Conservation (phyloP, 2,888 invertebrate genomes). For the Hydrotaea diabolus region DNA sequence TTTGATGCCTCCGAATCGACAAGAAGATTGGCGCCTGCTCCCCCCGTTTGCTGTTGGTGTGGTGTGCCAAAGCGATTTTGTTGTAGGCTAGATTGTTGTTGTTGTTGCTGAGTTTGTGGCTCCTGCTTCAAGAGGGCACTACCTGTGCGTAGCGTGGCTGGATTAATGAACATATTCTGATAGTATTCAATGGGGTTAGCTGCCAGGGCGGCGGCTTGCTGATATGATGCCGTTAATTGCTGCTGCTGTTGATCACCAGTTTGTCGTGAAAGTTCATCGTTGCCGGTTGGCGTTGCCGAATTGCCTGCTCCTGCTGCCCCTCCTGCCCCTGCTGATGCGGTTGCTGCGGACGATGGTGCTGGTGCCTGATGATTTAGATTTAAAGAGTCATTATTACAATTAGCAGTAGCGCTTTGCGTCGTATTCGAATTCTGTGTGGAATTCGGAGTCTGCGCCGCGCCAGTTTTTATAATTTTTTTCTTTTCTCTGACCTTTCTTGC, state of each 20-base stretch:
- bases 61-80: slow-evolving; percentile 69
- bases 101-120: slow-evolving; percentile 71
- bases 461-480: slow-evolving; percentile 78
- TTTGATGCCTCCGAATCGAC: slow-evolving; percentile 75
- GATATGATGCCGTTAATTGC: slow-evolving; percentile 72
- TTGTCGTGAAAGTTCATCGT: slow-evolving; percentile 61
- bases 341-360: slow-evolving; percentile 67
- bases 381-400: slow-evolving; percentile 78
- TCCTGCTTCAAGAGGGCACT: slow-evolving; percentile 72
- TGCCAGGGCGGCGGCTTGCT: slow-evolving; percentile 72
- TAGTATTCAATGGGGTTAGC: slow-evolving; percentile 78
- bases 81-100: slow-evolving; percentile 69
- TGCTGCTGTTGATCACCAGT: slow-evolving; percentile 68
- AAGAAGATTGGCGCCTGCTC: slow-evolving; percentile 65
- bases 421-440: slow-evolving; percentile 71
- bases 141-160: slow-evolving; percentile 74
- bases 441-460: slow-evolving; percentile 73
- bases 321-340: slow-evolving; percentile 67
- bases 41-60: slow-evolving; percentile 68
- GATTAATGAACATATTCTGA: slow-evolving; percentile 80
- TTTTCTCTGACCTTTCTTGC: slow-evolving; percentile 81
- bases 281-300: slow-evolving; percentile 55
- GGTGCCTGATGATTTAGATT: slow-evolving; percentile 78
- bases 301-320: slow-evolving; percentile 57
- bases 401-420: slow-evolving; percentile 72